A percentile compares a stretch with the other conserved stretches of the same genome.
These are phyloP conservation scores for Diplodus sargus DNA, from an alignment of 2,797 vertebrate genomes.

Conservation along the genomic window DNA sequence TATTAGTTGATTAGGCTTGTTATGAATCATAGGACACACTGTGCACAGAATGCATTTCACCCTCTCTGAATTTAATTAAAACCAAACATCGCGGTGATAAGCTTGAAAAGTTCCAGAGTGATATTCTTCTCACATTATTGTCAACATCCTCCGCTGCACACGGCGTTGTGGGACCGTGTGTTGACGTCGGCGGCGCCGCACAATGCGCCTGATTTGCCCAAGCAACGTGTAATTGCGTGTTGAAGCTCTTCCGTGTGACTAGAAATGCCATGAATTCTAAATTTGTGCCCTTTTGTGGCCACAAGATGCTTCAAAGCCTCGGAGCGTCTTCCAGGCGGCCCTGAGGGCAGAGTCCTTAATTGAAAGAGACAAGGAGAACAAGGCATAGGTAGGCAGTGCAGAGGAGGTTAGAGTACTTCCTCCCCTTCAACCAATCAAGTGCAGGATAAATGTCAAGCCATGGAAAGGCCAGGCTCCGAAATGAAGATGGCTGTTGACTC, in stretches of 20 bases:
- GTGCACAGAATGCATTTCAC: constrained; percentile 48
- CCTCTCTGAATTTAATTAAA: constrained; percentile 58
- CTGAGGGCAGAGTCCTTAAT: constrained; percentile 59
- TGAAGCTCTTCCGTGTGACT: constrained; percentile 4
- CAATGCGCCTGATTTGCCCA: constrained; percentile 13
- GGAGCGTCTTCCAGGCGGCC: constrained; percentile 34
- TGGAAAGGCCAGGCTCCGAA: constrained; percentile 62
- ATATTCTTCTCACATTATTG: neutral
- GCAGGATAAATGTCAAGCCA: constrained; percentile 74
- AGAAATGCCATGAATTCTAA: constrained; percentile 45
- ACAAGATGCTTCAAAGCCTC: constrained; percentile 56
- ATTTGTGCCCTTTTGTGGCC: constrained; percentile 53
- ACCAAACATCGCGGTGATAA: constrained; percentile 39
- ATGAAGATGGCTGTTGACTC: constrained; percentile 54
- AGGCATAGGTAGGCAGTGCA: constrained; percentile 51
- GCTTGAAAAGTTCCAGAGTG: constrained; percentile 15
- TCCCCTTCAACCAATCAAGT: constrained; percentile 66
- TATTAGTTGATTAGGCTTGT: constrained; percentile 64
- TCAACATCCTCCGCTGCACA: neutral
- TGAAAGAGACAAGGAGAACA: constrained; percentile 72
- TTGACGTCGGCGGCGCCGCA: neutral
- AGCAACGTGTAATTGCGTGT: constrained; percentile 11
- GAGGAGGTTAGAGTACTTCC: constrained; percentile 52
- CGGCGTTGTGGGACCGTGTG: neutral
- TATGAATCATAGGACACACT: constrained; percentile 58